Base-by-base conservation (phyloP, 2,113 vertebrate species). In the Gulo gulo region DNA sequence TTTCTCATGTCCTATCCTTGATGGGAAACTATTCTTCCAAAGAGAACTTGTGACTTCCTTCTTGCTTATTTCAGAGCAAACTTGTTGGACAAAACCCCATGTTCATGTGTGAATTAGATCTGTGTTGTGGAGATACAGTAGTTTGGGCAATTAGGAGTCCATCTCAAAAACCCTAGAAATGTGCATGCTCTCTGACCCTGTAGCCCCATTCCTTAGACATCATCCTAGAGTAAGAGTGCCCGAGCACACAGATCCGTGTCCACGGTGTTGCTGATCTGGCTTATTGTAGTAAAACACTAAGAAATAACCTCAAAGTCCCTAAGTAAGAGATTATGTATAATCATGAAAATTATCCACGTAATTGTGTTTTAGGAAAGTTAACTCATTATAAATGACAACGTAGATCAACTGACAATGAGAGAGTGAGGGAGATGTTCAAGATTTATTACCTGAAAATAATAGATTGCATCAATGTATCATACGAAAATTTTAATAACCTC, bases 1-100 rank as follows among this genome's bases (percentile, higher is more conserved):
- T 84, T 96, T 73, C 90, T 92, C 79, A 81, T 91, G 85, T 59
- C 78, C 45, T 57, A 74, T n/a, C n/a, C 34, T 80, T 91, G 42
- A 39, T 31, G 29, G 26, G 78, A 74, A 85, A 42, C 50, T 50
- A n/a, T 80, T 69, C 39, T 78, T 80, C 65, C 12, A 85, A 88
- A 57, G 61, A 88, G 74, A 71, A 45, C 73, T 76, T 29, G 73
- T 76, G 73, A 31, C 73, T 47, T 76, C 73, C 24, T 9, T 29
- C 73, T 47, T 45, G 73, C 73, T 31, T 76, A 47, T 47, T 76
- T 76, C 26, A 4, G 26, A 1, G 0, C 73, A 47, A 14, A 9
- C 1, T 29, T 29, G 26, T 76, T 76, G 42, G 24, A 26, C 14
- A 47, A 47, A 76, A 47, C 16, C 14, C 73, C 7, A 18, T 9